Conservation (phyloP, 2,113 vertebrate genomes). For the Anhinga rufa region DNA sequence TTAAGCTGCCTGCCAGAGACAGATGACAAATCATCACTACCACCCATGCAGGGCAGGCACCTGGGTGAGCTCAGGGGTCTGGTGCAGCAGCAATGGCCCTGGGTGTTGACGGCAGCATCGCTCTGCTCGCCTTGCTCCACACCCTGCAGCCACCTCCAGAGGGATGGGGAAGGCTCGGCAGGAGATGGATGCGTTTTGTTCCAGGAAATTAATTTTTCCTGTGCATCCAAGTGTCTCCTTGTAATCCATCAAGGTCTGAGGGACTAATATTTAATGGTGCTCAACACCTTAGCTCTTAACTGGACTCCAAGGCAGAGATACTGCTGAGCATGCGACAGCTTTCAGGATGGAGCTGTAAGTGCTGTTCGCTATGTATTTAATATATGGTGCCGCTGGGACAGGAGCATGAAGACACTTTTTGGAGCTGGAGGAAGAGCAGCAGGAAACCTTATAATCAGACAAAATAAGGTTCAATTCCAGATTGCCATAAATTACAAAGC, state of each 20-base stretch:
- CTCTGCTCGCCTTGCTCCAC: not conserved
- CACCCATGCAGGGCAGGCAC: not conserved
- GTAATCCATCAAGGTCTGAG: not conserved
- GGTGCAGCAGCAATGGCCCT: not conserved
- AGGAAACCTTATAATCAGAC: conserved; percentile 27
- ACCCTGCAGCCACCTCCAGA: not conserved
- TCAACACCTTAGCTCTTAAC: not conserved
- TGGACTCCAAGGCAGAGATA: not conserved
- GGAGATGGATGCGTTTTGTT: not conserved
- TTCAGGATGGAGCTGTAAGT: not conserved
- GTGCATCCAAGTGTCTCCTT: not conserved
- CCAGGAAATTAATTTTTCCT: conserved; percentile 16
- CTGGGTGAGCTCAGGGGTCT: not conserved
- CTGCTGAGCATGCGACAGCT: accelerated
- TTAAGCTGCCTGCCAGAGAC: not conserved
- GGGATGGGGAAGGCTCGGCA: not conserved
- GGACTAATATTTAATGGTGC: not conserved
- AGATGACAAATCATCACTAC: not conserved
- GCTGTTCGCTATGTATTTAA: not conserved
- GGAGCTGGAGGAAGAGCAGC: conserved; percentile 19
- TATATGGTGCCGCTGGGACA: not conserved
- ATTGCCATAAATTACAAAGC: conserved; percentile 27
- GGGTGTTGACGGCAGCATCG: accelerated
- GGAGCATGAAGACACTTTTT: conserved; percentile 1
- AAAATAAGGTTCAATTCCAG: conserved; percentile 38